Conservation (phyloP, 2,797 vertebrate species). For the Characodon lateralis region DNA sequence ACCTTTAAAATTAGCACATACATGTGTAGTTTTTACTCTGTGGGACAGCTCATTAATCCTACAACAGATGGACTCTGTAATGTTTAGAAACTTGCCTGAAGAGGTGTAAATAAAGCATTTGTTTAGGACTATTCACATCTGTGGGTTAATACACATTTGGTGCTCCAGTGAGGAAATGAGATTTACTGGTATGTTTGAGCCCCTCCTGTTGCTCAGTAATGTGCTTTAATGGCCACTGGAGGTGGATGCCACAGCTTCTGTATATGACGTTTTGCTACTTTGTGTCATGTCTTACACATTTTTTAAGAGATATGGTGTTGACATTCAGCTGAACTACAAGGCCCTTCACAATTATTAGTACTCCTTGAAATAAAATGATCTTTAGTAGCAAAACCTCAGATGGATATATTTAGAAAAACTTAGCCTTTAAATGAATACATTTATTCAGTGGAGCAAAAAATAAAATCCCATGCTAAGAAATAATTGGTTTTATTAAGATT, state of each 20-base stretch:
- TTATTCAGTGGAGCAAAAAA: too few relatives aligned
- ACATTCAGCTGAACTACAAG: background rate
- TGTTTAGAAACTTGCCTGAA: slow-evolving; percentile 13
- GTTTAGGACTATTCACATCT: slow-evolving; percentile 19
- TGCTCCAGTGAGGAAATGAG: slow-evolving; percentile 13
- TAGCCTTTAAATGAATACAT: background rate
- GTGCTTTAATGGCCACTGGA: slow-evolving; percentile 26
- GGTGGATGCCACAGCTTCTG: background rate
- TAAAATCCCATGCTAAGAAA: too few relatives aligned
- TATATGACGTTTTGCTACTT: slow-evolving; percentile 7
- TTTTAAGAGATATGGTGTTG: background rate
- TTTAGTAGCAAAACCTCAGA: background rate
- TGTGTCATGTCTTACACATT: slow-evolving; percentile 3
- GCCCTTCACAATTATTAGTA: too few relatives aligned
- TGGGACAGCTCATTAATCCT: slow-evolving; percentile 6
- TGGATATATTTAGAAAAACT: background rate
- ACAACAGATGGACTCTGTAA: slow-evolving; percentile 4
- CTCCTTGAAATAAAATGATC: background rate
- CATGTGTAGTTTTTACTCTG: slow-evolving; percentile 4
- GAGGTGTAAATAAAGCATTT: slow-evolving; percentile 20
- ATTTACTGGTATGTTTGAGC: slow-evolving; percentile 25
- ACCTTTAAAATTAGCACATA: slow-evolving; percentile 1
- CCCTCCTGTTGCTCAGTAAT: slow-evolving; percentile 25
- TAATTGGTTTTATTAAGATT: too few relatives aligned
- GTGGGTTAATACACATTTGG: slow-evolving; percentile 27